Base-by-base conservation (phyloP, 1,140 invertebrate genomes). In the Ephestia elutella region DNA sequence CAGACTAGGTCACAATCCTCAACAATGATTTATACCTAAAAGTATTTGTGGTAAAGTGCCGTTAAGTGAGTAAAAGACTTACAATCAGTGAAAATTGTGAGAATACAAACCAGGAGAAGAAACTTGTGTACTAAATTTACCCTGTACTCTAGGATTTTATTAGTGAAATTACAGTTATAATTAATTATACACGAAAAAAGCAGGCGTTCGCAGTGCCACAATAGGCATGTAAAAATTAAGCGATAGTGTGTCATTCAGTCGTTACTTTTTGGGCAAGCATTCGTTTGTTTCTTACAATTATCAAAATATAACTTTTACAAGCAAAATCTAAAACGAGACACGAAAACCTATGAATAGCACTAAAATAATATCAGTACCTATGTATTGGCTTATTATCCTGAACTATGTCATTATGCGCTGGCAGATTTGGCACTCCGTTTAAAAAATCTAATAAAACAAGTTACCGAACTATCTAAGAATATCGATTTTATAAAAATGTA, bases 101-200 rank as follows among this genome's bases (percentile, higher is more conserved):
- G 72, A 84, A 78, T 83, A 79, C 66, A 84, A 86, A 88, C 66
- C 71, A 85, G 70, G 69, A 80, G 73, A 81, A 81, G 80, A 80
- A 66, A 77, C 67, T 78, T 77, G 81, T 81, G 83, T 87, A 75
- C 80, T 88, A 87, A 80, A 79, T 80, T 86, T 88, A 88, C 86
- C 86, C 86, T 88, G 86, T 88, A 85, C 75, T 84, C 83, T 88
- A 88, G 81, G 83, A 86, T 86, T 71, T 32, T 78, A 79, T 85
- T 78, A 80, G 76, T 82, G 79, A 84, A 73, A 74, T 75, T 76
- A 84, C 70, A 63, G 73, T 73, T 63, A 73, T 70, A 55, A 71
- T 70, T 75, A 75, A n/a, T n/a, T n/a, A n/a, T 32, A 65, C 56
- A 77, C 61, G 62, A 66, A 69, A 72, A 65, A 69, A 58, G 25